phyloP scores from a whole-genome alignment of 2,888 invertebrate species.

The Onthophagus sagittarius region DNA sequence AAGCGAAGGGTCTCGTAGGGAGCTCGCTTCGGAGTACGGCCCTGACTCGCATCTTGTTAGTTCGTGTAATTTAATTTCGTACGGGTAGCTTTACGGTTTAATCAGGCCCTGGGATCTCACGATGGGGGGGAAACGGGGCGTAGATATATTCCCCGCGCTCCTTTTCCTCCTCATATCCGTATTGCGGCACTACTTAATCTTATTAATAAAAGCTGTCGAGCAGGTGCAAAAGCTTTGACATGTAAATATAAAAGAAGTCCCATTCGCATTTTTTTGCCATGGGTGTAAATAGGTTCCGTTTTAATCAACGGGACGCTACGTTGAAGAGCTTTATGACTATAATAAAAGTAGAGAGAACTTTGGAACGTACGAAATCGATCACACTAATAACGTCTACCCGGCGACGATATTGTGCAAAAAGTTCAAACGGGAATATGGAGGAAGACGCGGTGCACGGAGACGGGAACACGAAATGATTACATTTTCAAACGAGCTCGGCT shows the following conservation, averaged over 20 bases:
- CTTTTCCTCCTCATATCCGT: neutral
- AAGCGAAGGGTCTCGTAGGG: neutral
- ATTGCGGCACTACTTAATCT: neutral
- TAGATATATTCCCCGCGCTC: neutral
- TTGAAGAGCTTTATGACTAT: neutral
- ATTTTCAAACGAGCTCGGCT: neutral
- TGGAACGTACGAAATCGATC: neutral
- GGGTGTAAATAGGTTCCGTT: no score
- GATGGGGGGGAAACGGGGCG: neutral
- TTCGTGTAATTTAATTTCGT: slow-evolving; percentile 39
- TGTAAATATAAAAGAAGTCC: neutral
- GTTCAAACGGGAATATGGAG: neutral
- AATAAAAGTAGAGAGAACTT: neutral
- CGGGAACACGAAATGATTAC: neutral
- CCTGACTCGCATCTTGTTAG: slow-evolving; percentile 31
- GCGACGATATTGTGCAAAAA: neutral
- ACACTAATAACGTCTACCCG: neutral
- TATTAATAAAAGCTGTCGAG: neutral
- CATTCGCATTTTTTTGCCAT: neutral
- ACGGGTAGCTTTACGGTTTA: slow-evolving; percentile 38
- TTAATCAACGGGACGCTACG: no score
- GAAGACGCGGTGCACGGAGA: neutral
- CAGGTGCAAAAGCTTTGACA: neutral
- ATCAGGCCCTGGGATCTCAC: slow-evolving; percentile 26
- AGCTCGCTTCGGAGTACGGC: neutral